These are phyloP conservation scores for Embiotoca jacksoni DNA, from an alignment of 2,113 vertebrate genomes.

Conservation along the genomic window DNA sequence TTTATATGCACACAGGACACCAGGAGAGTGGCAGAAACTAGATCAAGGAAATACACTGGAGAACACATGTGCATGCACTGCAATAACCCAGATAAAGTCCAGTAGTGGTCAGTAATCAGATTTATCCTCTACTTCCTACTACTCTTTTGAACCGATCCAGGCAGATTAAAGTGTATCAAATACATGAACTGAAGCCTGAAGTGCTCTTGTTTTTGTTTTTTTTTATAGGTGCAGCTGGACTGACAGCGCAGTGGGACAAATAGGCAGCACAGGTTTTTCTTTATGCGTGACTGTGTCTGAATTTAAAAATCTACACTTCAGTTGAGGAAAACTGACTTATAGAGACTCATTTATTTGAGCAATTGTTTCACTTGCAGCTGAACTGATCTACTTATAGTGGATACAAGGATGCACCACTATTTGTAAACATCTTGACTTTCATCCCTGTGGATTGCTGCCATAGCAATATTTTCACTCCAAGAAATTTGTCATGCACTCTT, in stretches of 20 bases:
- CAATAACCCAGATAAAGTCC: conserved; percentile 28
- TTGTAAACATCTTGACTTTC: not conserved
- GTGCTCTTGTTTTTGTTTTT: not conserved
- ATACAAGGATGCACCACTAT: not conserved
- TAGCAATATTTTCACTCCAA: not conserved
- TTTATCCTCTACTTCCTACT: conserved; percentile 21
- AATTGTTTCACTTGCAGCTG: not conserved
- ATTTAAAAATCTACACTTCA: not conserved
- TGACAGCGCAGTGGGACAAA: not conserved
- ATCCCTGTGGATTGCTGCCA: not conserved
- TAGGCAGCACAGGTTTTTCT: not conserved
- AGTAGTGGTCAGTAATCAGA: conserved; percentile 29
- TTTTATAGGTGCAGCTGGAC: conserved; percentile 1
- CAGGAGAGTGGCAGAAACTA: conserved; percentile 23
- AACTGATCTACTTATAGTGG: not conserved
- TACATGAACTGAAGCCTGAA: conserved; percentile 1
- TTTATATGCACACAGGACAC: conserved; percentile 12
- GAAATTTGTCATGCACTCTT: not conserved
- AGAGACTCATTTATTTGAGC: not conserved
- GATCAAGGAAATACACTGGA: conserved; percentile 20
- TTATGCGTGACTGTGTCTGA: not conserved
- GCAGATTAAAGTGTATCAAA: conserved; percentile 26
- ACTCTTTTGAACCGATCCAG: not conserved
- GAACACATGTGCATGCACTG: conserved; percentile 30
- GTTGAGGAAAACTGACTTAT: not conserved